Percentiles rank a stretch among this genome's conserved stretches.
These are phyloP conservation scores for Pseudopipra pipra DNA, from an alignment of 2,113 vertebrate species.

Conservation along the genomic window DNA sequence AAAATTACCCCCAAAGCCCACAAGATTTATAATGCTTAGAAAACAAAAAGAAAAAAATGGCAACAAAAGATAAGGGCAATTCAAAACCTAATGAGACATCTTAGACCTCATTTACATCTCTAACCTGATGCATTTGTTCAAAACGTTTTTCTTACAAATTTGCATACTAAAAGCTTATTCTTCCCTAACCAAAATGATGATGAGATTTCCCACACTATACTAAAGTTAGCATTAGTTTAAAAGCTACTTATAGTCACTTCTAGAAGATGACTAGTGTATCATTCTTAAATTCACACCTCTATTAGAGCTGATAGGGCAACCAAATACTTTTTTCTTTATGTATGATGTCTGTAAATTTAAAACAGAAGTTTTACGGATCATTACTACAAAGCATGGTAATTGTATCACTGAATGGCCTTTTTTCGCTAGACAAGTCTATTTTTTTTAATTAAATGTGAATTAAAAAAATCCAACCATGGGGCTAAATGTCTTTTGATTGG, in stretches of 20 bases:
- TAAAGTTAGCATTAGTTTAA: constrained; percentile 64
- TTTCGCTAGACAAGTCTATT: neutral
- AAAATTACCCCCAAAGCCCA: constrained; percentile 78
- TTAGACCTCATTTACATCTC: constrained; percentile 80
- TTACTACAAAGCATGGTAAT: neutral
- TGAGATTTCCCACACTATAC: constrained; percentile 70
- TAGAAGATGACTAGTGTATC: neutral
- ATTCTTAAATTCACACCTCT: constrained; percentile 57
- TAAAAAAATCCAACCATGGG: neutral
- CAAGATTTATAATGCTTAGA: constrained; percentile 78
- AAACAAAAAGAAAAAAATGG: constrained; percentile 63
- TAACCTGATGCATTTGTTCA: constrained; percentile 78
- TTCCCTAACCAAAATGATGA: constrained; percentile 74
- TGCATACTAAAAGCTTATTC: constrained; percentile 80
- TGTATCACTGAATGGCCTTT: neutral
- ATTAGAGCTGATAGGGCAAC: neutral
- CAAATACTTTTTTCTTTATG: neutral
- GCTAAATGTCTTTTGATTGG: neutral
- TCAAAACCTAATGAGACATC: constrained; percentile 83
- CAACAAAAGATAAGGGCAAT: constrained; percentile 71
- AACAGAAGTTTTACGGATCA: neutral
- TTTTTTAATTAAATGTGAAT: neutral
- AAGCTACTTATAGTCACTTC: constrained; percentile 56
- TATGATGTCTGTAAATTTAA: neutral
- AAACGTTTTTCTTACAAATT: constrained; percentile 76